A percentile compares a stretch with the other conserved stretches of the same genome.
Evolutionary conservation across 2,888 invertebrate species (phyloP).

Genomic region (Pammene aurita): DNA sequence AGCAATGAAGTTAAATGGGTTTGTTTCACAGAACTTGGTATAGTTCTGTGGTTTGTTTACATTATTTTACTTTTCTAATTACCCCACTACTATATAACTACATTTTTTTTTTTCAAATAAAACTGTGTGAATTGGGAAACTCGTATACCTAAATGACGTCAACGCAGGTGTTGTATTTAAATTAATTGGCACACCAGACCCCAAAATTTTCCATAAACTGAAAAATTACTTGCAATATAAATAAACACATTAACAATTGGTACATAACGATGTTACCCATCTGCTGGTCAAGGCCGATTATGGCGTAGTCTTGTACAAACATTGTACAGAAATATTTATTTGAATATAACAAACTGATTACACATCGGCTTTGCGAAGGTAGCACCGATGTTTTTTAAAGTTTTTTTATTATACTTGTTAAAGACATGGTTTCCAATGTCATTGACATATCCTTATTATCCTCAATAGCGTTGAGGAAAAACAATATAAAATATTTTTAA

Average conservation of each 20-base stretch:
- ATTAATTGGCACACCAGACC: not conserved
- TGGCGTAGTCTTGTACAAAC: conserved; percentile 6
- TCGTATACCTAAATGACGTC: not conserved
- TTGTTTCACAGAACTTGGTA: too few species aligned
- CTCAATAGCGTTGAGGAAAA: too few species aligned
- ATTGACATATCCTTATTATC: too few species aligned
- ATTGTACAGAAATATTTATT: conserved; percentile 10
- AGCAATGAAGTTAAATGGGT: too few species aligned
- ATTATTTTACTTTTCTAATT: too few species aligned
- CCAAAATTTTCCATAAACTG: conserved; percentile 1
- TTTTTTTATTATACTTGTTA: not conserved
- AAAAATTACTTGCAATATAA: not conserved
- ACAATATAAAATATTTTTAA: too few species aligned
- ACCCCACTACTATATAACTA: too few species aligned
- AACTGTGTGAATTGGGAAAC: too few species aligned
- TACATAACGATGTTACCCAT: conserved; percentile 13
- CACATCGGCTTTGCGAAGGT: conserved; percentile 1
- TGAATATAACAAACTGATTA: not conserved
- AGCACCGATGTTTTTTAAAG: not conserved
- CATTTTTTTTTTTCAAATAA: too few species aligned
- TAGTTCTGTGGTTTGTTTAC: too few species aligned
- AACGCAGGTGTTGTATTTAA: not conserved
- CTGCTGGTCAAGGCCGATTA: conserved; percentile 7
- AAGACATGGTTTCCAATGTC: too few species aligned
- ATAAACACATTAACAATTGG: conserved; percentile 22